A percentile compares a stretch with the other conserved stretches of the same genome.
Conservation (phyloP, 2,888 invertebrate genomes). For the Ophion ventricosus region DNA sequence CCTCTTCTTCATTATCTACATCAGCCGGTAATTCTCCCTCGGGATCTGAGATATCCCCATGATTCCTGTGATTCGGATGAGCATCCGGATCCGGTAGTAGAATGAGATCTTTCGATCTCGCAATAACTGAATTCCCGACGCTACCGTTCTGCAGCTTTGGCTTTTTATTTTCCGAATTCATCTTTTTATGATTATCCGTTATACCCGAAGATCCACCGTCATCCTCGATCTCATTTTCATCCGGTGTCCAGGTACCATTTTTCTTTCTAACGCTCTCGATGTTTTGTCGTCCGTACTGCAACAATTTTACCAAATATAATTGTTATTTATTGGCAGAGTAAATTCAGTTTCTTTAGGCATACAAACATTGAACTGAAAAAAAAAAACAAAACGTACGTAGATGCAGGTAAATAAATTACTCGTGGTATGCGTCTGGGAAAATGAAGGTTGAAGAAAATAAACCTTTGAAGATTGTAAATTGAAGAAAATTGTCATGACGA, state of each 20-base stretch:
- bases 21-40: constrained; percentile 55
- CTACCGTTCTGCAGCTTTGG: constrained; percentile 73
- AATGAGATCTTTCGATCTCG: constrained; percentile 88
- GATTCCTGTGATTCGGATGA: constrained; percentile 85
- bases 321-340: no score
- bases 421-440: no score
- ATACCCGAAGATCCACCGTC: constrained; percentile 80
- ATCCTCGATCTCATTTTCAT: constrained; percentile 84
- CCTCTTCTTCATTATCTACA: constrained; percentile 69
- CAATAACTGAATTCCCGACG: constrained; percentile 88
- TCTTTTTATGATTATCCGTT: constrained; percentile 74
- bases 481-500: no score
- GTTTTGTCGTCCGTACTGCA: constrained; percentile 92
- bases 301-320: constrained; percentile 61
- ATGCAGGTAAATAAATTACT: no score
- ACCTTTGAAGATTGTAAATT: no score
- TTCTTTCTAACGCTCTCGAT: constrained; percentile 83
- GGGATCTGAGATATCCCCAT: constrained; percentile 56
- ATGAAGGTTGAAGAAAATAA: no score
- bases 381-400: background rate
- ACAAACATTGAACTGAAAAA: background rate
- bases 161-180: constrained; percentile 75
- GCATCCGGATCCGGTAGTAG: constrained; percentile 89
- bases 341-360: no score
- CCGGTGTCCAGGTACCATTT: constrained; percentile 84